These are phyloP conservation scores for Sminthurinus signatus DNA, from an alignment of 1,140 invertebrate genomes.

Conservation along the genomic window DNA sequence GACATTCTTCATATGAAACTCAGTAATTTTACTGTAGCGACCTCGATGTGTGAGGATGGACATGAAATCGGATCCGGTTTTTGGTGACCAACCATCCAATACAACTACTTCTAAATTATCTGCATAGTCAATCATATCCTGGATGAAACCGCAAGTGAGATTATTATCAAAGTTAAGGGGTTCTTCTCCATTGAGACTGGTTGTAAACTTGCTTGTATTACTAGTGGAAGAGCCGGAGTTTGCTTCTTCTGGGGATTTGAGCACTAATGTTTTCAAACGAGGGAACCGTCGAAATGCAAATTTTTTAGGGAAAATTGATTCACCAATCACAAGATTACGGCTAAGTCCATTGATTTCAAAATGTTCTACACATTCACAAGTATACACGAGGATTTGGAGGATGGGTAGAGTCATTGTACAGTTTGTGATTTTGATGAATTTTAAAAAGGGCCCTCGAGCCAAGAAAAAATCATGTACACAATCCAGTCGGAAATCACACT, in stretches of 20 bases:
- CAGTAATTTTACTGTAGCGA: not conserved
- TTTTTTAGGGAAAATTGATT: not conserved
- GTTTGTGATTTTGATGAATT: not conserved
- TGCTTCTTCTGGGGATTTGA: not conserved
- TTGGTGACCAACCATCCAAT: not conserved
- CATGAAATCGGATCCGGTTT: not conserved
- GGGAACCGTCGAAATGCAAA: not conserved
- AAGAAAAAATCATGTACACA: not conserved
- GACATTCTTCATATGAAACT: not conserved
- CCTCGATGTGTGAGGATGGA: not conserved
- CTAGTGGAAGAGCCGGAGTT: not conserved
- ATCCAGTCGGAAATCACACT: not conserved
- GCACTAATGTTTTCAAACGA: not conserved
- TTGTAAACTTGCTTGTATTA: too few species aligned
- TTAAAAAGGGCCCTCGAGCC: not conserved
- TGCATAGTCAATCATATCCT: not conserved
- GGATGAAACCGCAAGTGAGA: not conserved
- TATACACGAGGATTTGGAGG: not conserved
- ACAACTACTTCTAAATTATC: not conserved
- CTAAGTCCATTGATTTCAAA: not conserved
- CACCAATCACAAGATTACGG: not conserved
- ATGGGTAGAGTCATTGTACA: not conserved
- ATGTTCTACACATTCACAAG: constrained; percentile 1
- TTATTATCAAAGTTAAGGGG: not conserved
- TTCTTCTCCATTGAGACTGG: too few species aligned